Evolutionary conservation across 2,888 invertebrate species (phyloP).

Genomic region (Dermolepida albohirtum): DNA sequence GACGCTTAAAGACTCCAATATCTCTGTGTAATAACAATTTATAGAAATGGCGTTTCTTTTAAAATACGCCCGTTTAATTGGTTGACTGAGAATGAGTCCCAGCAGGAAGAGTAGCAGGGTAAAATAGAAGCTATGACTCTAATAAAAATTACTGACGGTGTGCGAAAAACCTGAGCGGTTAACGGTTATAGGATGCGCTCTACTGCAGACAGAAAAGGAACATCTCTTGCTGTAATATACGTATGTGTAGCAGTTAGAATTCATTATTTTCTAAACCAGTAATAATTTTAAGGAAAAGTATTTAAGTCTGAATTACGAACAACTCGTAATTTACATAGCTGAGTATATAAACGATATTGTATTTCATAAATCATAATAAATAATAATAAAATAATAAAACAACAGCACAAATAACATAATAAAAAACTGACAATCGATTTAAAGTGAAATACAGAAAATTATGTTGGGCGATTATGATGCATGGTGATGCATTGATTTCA

Average conservation of each 20-base stretch:
- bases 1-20: constrained; percentile 41
- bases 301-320: not conserved
- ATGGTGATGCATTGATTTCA: too few species aligned
- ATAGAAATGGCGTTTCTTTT: constrained; percentile 62
- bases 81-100: constrained; percentile 64
- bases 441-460: too few species aligned
- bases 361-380: too few species aligned
- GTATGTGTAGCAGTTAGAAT: constrained; percentile 3
- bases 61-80: constrained; percentile 64
- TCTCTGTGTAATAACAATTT: constrained; percentile 56
- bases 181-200: constrained; percentile 53
- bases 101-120: constrained; percentile 52
- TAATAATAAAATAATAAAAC: too few species aligned
- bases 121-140: constrained; percentile 58
- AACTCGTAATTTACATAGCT: too few species aligned
- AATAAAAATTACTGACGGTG: constrained; percentile 59
- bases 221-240: constrained; percentile 16
- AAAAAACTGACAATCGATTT: too few species aligned
- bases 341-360: too few species aligned
- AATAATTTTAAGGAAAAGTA: not conserved
- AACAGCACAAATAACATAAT: too few species aligned
- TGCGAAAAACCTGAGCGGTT: constrained; percentile 53
- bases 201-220: constrained; percentile 45
- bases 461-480: too few species aligned
- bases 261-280: not conserved